Evolutionary conservation across 2,888 invertebrate genomes (phyloP), one percentile per base, ranked within the genome.

Genomic region (Macrosoma leucophasiata): DNA sequence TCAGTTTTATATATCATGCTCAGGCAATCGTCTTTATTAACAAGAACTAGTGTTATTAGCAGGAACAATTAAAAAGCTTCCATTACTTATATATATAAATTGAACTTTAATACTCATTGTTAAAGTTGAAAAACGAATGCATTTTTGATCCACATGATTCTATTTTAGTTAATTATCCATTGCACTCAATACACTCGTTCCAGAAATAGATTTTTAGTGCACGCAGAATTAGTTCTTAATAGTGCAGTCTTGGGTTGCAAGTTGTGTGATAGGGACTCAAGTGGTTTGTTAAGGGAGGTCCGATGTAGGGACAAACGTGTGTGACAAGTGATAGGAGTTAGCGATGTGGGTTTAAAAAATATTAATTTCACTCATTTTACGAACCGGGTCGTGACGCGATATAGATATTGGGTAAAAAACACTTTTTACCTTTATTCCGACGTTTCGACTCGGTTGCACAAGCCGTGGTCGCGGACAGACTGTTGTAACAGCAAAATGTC

Each of bases 81-180:
- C 1, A 12, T 8, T 13, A 10, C 7, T 9, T 4, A 5, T 21
- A 3, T 21, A 31, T 33, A 5, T 13, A 33, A 29, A 24, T 19
- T 47, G 42, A 28, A 5, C 2, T 5, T 0, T 11, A 10, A 4
- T 1, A 0, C 5, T 22, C 42, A 36, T 33, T 37, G 32, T 14
- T 29, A 23, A 42, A 24, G 37, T 39, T 41, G 6, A 29, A 34
- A 15, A 31, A 26, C n/a, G n/a, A n/a, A n/a, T n/a, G n/a, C n/a
- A n/a, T n/a, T n/a, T n/a, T n/a, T n/a, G n/a, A n/a, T n/a, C 11
- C 15, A 2, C 13, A 21, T n/a, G 8, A 23, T 13, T 45, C 46
- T 47, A 43, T 48, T 52, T 45, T 41, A 47, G 46, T 52, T 50
- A 52, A 52, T 52, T 50, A 52, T 47, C 36, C 39, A 49, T 43